Evolutionary conservation across 2,888 invertebrate species (phyloP).

Genomic region (Kryphioiulus occultus): DNA sequence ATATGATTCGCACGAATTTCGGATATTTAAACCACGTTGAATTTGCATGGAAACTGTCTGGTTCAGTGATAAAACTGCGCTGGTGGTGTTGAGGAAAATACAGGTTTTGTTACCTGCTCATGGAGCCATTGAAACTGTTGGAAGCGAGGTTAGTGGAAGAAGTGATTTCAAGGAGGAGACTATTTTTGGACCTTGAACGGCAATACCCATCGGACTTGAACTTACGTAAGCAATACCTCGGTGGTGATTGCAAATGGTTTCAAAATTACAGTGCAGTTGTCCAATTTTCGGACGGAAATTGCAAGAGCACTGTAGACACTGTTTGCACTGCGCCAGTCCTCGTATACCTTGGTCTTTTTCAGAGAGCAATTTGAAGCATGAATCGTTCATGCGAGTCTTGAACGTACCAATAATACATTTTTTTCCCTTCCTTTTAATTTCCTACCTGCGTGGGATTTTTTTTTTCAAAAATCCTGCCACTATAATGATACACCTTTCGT

Average conservation of each 20-base stretch:
- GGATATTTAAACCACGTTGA: background rate
- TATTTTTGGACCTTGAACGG: background rate
- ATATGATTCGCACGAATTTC: background rate
- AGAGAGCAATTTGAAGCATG: background rate
- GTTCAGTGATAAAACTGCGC: background rate
- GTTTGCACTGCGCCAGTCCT: background rate
- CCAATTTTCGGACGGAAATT: conserved; percentile 15
- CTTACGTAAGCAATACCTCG: conserved; percentile 17
- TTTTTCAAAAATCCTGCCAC: background rate
- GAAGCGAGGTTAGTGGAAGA: background rate
- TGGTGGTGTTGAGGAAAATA: background rate
- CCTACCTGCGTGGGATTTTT: conserved; percentile 1
- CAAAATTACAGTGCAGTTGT: background rate
- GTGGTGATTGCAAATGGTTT: conserved; percentile 1
- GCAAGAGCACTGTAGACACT: background rate
- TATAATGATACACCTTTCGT: conserved; percentile 21
- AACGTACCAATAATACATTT: background rate
- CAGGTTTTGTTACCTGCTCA: conserved; percentile 11
- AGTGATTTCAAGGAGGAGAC: background rate
- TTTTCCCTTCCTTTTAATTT: background rate
- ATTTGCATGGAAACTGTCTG: background rate
- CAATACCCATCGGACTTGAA: conserved; percentile 24
- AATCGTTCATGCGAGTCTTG: background rate
- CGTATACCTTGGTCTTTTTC: background rate
- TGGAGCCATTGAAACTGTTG: background rate